These are phyloP conservation scores for Chalcosyrphus nemorum DNA, from an alignment of 2,888 invertebrate species.

Conservation along the genomic window DNA sequence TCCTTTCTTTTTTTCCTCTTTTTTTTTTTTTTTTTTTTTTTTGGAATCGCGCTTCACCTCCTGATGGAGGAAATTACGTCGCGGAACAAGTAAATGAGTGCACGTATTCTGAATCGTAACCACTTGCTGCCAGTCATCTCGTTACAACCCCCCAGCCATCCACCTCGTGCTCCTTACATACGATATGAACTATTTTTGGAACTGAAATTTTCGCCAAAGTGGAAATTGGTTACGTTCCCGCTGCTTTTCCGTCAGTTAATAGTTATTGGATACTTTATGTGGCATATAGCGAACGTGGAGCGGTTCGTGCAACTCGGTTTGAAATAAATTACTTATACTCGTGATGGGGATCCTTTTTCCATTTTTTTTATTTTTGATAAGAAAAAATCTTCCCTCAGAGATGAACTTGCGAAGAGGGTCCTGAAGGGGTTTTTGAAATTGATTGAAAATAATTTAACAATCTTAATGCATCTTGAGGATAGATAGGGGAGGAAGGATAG, in stretches of 20 bases:
- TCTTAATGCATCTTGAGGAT: background rate
- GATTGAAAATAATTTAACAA: background rate
- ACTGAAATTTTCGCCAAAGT: conserved; percentile 5
- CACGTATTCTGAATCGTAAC: background rate
- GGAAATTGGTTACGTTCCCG: conserved; percentile 37
- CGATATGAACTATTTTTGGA: conserved; percentile 22
- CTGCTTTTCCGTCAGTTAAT: conserved; percentile 20
- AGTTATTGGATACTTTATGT: conserved; percentile 53
- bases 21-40: no score
- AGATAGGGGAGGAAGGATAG: background rate
- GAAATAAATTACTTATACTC: conserved; percentile 18
- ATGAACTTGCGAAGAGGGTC: background rate
- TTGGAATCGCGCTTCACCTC: background rate
- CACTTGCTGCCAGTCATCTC: conserved; percentile 4
- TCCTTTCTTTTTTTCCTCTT: background rate
- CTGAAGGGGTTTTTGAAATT: background rate
- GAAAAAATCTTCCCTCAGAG: background rate
- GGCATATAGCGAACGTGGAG: background rate
- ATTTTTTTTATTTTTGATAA: background rate
- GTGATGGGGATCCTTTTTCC: background rate
- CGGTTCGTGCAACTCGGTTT: background rate
- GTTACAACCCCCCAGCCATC: background rate
- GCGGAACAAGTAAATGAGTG: conserved; percentile 19
- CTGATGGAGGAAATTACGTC: conserved; percentile 11
- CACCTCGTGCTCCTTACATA: no score